Percentiles rank a stretch among this genome's conserved stretches.
Conservation (phyloP, 2,797 vertebrate species). For the Thripadectes ignobilis region DNA sequence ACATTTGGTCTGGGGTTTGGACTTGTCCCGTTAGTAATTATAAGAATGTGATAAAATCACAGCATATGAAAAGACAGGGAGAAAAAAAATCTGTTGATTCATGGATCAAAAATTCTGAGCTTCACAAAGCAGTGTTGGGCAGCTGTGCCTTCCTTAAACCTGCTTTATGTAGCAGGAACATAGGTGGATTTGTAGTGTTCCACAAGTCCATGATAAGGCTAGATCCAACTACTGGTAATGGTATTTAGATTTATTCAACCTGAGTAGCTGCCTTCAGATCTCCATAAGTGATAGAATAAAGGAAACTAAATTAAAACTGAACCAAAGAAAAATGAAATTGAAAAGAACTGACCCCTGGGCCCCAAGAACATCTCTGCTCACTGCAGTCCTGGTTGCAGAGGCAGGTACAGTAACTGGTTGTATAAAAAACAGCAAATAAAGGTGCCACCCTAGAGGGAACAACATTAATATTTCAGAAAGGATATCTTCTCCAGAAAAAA, state of each 20-base stretch:
- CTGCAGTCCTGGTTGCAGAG: neutral
- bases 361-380: constrained; percentile 23
- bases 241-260: constrained; percentile 70
- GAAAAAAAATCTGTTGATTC: neutral
- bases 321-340: constrained; percentile 40
- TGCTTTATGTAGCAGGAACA: neutral
- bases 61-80: neutral
- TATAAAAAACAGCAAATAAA: constrained; percentile 35
- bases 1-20: constrained; percentile 14
- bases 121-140: neutral
- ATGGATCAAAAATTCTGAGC: neutral
- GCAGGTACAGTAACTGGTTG: neutral
- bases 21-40: neutral
- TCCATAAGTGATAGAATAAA: constrained; percentile 11
- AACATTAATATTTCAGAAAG: constrained; percentile 49
- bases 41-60: neutral
- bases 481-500: constrained; percentile 6
- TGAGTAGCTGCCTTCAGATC: neutral
- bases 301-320: constrained; percentile 71
- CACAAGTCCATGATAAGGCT: neutral
- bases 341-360: constrained; percentile 35
- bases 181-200: neutral
- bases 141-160: neutral
- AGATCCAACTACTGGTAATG: constrained; percentile 11
- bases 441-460: neutral